Conservation (phyloP, 1,140 invertebrate species). For the Venturia canescens region DNA sequence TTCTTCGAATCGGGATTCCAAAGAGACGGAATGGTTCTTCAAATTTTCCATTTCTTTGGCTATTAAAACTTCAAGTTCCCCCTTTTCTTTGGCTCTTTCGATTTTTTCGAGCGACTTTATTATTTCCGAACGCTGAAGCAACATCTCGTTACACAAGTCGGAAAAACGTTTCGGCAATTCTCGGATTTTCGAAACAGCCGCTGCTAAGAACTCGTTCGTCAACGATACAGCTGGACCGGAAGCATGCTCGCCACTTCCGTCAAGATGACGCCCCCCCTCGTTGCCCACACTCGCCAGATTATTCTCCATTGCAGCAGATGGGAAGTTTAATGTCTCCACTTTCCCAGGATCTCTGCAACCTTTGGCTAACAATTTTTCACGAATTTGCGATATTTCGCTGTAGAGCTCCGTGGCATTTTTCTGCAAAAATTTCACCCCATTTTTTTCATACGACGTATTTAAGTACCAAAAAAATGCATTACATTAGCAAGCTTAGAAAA, state of each 20-base stretch:
- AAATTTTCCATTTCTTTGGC: slow-evolving; percentile 44
- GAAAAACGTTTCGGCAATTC: slow-evolving; percentile 49
- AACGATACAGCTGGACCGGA: slow-evolving; percentile 38
- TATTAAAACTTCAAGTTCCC: slow-evolving; percentile 27
- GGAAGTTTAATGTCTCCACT: slow-evolving; percentile 53
- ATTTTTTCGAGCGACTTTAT: slow-evolving; percentile 51
- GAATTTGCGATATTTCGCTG: slow-evolving; percentile 61
- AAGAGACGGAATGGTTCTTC: slow-evolving; percentile 39
- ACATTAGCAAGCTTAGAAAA: too few species aligned
- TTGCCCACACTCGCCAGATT: neutral
- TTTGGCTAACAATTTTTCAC: slow-evolving; percentile 61
- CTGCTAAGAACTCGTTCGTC: slow-evolving; percentile 47
- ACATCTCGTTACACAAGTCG: slow-evolving; percentile 50
- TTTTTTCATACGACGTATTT: neutral
- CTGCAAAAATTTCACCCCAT: slow-evolving; percentile 34
- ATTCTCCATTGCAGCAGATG: slow-evolving; percentile 22
- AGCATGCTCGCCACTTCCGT: slow-evolving; percentile 36
- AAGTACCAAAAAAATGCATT: too few species aligned
- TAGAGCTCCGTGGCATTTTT: slow-evolving; percentile 52
- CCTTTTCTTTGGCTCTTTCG: neutral
- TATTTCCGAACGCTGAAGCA: slow-evolving; percentile 56
- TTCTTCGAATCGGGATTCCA: slow-evolving; percentile 50
- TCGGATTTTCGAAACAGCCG: slow-evolving; percentile 51
- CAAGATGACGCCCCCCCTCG: neutral
- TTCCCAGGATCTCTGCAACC: slow-evolving; percentile 66